Evolutionary conservation across 2,797 vertebrate species (phyloP), one percentile per base, ranked within the genome.

Genomic region (Notolabrus celidotus): DNA sequence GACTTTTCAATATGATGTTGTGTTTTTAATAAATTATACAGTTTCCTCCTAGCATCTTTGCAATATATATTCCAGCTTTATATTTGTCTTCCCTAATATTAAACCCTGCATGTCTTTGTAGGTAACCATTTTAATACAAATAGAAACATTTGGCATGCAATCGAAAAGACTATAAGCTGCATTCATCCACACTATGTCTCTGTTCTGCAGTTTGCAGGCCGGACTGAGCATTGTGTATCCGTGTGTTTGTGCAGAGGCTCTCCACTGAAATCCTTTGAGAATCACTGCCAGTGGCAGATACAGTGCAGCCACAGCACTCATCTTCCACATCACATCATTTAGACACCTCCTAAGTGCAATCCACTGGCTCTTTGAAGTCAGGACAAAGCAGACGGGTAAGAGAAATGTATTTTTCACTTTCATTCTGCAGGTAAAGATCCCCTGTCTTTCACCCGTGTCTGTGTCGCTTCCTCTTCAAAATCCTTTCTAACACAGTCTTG

Each of bases 311-410:
- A 60, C 54, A 81, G 45, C 83, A 81, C 83, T 81, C 75, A 73
- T 86, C 79, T 86, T 67, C 74, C 77, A 71, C 77, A 78, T 88
- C 81, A 69, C 70, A 74, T 87, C 76, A 82, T 85, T 89, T 78
- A 74, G 68, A 85, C 79, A 69, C 74, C 71, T 84, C 76, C 60
- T 76, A 80, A 87, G 77, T 74, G 67, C 71, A 69, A 82, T 83
- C 78, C 62, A 51, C n/a, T n/a, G 54, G 54, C 55, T 61, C 85
- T 89, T 87, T 91, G 86, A 92, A 89, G 90, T 89, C 68, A 33
- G 78, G 74, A 91, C 74, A 85, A 89, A 86, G 82, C 39, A 11
- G 62, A 38, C 10, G 4, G 74, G 58, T 16, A 15, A 58, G 19
- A 84, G 72, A 89, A 87, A 84, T 76, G 12, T 50, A 70, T 79